These are phyloP conservation scores for Tauraco hartlaubi DNA, from an alignment of 2,797 vertebrate species.

Conservation along the genomic window DNA sequence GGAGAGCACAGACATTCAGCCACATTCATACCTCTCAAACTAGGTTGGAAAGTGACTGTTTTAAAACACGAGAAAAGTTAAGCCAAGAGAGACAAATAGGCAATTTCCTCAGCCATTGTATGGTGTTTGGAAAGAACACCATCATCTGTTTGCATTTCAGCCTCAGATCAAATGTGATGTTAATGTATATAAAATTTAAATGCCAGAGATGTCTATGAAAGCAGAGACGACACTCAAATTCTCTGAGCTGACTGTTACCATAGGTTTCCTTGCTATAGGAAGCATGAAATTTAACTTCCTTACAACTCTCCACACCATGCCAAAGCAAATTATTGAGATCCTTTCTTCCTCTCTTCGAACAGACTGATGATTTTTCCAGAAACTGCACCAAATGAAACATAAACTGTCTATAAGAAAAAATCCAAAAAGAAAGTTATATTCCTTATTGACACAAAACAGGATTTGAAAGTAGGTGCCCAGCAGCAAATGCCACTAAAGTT, in stretches of 20 bases:
- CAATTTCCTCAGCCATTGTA: not conserved
- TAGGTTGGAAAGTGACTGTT: not conserved
- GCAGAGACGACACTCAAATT: not conserved
- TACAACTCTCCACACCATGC: not conserved
- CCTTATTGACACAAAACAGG: not conserved
- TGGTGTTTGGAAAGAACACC: not conserved
- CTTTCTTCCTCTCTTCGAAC: not conserved
- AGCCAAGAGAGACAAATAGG: slow-evolving; percentile 3
- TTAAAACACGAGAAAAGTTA: not conserved
- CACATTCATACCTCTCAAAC: not conserved
- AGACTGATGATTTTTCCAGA: slow-evolving; percentile 15
- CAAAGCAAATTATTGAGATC: slow-evolving; percentile 22
- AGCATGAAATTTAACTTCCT: not conserved
- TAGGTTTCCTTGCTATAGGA: not conserved
- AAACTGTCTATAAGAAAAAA: not conserved
- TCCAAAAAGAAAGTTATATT: not conserved
- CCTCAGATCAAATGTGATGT: not conserved
- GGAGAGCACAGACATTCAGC: not conserved
- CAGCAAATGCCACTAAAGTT: not conserved
- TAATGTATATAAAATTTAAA: slow-evolving; percentile 5
- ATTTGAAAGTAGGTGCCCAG: not conserved
- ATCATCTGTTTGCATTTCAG: not conserved
- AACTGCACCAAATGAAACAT: not conserved
- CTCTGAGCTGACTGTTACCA: not conserved
- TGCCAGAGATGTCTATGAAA: not conserved